phyloP scores from a whole-genome alignment of 2,888 invertebrate genomes.

The Orchesella flavescens region DNA sequence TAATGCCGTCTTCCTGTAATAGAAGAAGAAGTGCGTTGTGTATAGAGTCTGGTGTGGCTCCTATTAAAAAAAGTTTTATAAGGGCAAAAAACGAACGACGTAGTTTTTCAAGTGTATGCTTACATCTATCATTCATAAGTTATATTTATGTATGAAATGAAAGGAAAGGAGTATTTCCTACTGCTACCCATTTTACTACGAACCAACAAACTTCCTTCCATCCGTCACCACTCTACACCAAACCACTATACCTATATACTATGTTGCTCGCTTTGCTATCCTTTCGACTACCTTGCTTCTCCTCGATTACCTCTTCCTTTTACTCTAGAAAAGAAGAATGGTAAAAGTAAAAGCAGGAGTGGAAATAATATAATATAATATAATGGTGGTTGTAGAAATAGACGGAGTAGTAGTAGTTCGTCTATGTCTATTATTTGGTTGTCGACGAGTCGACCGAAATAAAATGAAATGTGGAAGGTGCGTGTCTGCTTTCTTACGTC shows the following conservation, averaged over 20 bases:
- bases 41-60: not conserved
- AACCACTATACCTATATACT: not conserved
- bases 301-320: not conserved
- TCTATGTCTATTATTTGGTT: not conserved
- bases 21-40: not conserved
- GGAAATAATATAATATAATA: no score
- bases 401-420: not conserved
- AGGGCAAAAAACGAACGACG: conserved; percentile 12
- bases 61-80: not conserved
- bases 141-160: not conserved
- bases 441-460: conserved; percentile 1
- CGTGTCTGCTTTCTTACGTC: not conserved
- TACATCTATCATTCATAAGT: conserved; percentile 30
- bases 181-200: no score
- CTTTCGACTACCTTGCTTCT: not conserved
- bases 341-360: not conserved
- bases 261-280: not conserved
- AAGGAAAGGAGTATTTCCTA: not conserved
- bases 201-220: not conserved
- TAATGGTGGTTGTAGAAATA: no score
- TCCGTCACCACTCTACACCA: not conserved
- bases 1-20: conserved; percentile 29
- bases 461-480: conserved; percentile 1
- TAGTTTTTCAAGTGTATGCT: conserved; percentile 32
- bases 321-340: not conserved